A percentile compares a stretch with the other conserved stretches of the same genome.
These are phyloP conservation scores for Chlorops oryzae DNA, from an alignment of 1,140 invertebrate genomes.

Conservation along the genomic window DNA sequence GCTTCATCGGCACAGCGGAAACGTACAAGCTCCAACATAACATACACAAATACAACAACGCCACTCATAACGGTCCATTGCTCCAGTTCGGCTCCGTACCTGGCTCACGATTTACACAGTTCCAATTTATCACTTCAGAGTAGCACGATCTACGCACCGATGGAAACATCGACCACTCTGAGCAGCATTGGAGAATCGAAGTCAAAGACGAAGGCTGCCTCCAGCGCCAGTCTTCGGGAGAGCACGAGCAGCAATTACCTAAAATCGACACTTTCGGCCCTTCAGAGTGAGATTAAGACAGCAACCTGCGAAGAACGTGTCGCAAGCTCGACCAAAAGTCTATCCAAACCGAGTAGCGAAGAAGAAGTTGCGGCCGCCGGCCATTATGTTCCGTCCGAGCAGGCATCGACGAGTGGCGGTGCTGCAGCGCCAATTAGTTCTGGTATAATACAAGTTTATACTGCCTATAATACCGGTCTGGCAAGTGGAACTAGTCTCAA, in stretches of 20 bases:
- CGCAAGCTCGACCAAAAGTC: conserved; percentile 27
- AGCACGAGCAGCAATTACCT: conserved; percentile 51
- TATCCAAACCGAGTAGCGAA: conserved; percentile 36
- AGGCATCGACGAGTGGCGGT: conserved; percentile 10
- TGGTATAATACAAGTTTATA: conserved; percentile 79
- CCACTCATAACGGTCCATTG: conserved; percentile 33
- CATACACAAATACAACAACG: conserved; percentile 17
- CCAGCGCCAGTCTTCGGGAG: conserved; percentile 41
- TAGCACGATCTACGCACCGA: conserved; percentile 47
- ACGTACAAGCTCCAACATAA: conserved; percentile 50
- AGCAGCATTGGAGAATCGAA: background rate
- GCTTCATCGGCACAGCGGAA: conserved; percentile 31
- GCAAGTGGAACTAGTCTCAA: conserved; percentile 87
- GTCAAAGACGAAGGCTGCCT: conserved; percentile 29
- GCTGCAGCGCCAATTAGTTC: conserved; percentile 7
- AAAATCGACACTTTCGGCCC: conserved; percentile 42
- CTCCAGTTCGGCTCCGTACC: conserved; percentile 39
- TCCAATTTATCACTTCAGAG: conserved; percentile 47
- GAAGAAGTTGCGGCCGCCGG: conserved; percentile 40
- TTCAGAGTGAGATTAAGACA: conserved; percentile 29
- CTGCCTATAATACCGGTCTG: conserved; percentile 90
- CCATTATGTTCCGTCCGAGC: conserved; percentile 31
- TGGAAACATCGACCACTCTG: conserved; percentile 1
- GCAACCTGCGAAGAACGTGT: conserved; percentile 10
- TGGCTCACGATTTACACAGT: conserved; percentile 53